Percentiles rank a stretch among this genome's conserved stretches.
These are phyloP conservation scores for Mesochorus sp. DNA, from an alignment of 2,888 invertebrate genomes.

Conservation along the genomic window DNA sequence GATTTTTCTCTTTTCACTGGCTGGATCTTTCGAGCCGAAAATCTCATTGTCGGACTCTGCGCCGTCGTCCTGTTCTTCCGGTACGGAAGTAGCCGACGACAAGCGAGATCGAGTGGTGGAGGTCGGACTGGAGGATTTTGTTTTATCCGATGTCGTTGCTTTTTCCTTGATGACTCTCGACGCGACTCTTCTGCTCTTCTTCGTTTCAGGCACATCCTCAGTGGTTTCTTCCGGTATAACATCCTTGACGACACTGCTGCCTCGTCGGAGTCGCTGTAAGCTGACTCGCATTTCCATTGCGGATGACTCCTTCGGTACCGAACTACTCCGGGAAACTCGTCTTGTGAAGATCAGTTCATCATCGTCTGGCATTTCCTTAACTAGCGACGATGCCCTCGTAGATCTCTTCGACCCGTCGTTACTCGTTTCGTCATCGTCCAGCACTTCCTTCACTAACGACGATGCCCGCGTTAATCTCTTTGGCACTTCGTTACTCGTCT, in stretches of 20 bases:
- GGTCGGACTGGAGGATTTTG: conserved; percentile 58
- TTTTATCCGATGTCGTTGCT: too few species aligned
- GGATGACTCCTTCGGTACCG: conserved; percentile 72
- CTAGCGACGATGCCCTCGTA: conserved; percentile 11
- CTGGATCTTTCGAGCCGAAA: conserved; percentile 4
- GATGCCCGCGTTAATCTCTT: conserved; percentile 57
- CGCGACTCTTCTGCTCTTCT: not conserved
- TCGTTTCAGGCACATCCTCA: conserved; percentile 6
- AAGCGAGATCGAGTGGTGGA: conserved; percentile 69
- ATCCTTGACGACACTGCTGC: conserved; percentile 66
- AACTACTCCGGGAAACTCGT: conserved; percentile 73
- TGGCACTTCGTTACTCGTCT: not conserved
- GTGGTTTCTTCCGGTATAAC: conserved; percentile 65
- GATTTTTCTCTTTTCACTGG: conserved; percentile 39
- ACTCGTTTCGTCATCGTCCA: conserved; percentile 13
- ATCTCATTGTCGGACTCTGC: conserved; percentile 17
- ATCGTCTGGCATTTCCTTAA: too few species aligned
- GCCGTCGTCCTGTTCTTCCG: conserved; percentile 69
- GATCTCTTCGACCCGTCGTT: conserved; percentile 10
- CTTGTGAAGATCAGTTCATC: too few species aligned
- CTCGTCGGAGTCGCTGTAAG: conserved; percentile 40
- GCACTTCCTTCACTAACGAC: conserved; percentile 58
- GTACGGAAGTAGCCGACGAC: conserved; percentile 72
- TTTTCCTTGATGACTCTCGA: conserved; percentile 14
- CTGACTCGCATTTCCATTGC: conserved; percentile 52